A percentile compares a stretch with the other conserved stretches of the same genome.
Evolutionary conservation across 2,888 invertebrate species (phyloP).

Genomic region (Hylaea fasciaria): DNA sequence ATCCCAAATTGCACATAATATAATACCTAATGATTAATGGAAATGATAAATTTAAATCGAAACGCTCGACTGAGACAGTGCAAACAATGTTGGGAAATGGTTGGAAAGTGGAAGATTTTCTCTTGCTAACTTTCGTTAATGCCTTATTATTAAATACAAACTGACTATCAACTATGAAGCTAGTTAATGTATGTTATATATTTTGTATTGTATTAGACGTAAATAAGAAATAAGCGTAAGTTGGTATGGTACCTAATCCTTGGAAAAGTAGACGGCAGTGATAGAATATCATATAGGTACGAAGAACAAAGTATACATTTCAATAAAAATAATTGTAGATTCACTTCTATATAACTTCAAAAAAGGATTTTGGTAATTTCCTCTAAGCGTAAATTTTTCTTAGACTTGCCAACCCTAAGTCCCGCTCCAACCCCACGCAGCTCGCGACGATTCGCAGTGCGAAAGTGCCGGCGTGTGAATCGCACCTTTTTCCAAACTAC

Average conservation of each 20-base stretch:
- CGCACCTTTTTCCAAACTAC: slow-evolving; percentile 46
- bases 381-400: neutral
- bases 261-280: too few relatives aligned
- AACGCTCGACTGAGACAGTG: slow-evolving; percentile 6
- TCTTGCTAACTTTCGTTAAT: neutral
- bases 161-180: too few relatives aligned
- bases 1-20: slow-evolving; percentile 26
- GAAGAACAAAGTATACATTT: too few relatives aligned
- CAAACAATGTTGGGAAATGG: slow-evolving; percentile 10
- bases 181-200: too few relatives aligned
- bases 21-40: slow-evolving; percentile 16
- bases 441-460: slow-evolving; percentile 48
- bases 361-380: too few relatives aligned
- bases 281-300: too few relatives aligned
- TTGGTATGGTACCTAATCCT: too few relatives aligned
- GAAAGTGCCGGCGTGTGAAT: slow-evolving; percentile 52
- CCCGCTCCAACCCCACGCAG: slow-evolving; percentile 40
- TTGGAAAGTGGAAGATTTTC: neutral
- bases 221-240: too few relatives aligned
- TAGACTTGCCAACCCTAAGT: slow-evolving; percentile 47
- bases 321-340: too few relatives aligned
- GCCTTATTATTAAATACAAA: too few relatives aligned
- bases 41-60: slow-evolving; percentile 4
- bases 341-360: too few relatives aligned
- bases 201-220: too few relatives aligned